Percentiles rank a stretch among this genome's conserved stretches.
phyloP scores from a whole-genome alignment of 2,797 vertebrate genomes.

The Crenuchus spilurus region DNA sequence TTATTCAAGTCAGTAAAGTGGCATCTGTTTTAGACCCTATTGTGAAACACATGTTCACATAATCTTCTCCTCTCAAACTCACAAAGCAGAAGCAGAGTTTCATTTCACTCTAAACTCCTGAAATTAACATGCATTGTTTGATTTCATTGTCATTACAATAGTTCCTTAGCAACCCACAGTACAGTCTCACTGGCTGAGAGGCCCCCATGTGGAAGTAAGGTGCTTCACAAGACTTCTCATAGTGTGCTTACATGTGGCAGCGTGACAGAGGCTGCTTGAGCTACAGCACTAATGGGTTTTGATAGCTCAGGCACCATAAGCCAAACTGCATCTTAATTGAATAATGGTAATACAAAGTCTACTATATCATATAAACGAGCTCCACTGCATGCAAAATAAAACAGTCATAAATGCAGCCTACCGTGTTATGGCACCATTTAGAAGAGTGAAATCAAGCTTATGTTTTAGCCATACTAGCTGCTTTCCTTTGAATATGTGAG shows the following conservation, averaged over 20 bases:
- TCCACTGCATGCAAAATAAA: conserved; percentile 49
- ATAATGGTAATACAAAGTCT: conserved; percentile 52
- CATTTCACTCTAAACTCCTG: conserved; percentile 35
- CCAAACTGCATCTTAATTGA: conserved; percentile 50
- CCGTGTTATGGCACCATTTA: conserved; percentile 51
- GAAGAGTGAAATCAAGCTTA: conserved; percentile 37
- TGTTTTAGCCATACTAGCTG: conserved; percentile 42
- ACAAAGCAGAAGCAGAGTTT: not conserved
- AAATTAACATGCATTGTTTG: conserved; percentile 31
- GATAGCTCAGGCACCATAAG: conserved; percentile 42
- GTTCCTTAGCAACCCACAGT: conserved; percentile 18
- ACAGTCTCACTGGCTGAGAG: conserved; percentile 17
- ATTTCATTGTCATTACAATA: conserved; percentile 23
- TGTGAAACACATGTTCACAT: not conserved
- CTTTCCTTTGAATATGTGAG: not conserved
- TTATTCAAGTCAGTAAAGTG: not conserved
- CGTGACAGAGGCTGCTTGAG: conserved; percentile 30
- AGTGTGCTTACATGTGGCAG: conserved; percentile 24
- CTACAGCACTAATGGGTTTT: conserved; percentile 38
- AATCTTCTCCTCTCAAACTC: not conserved
- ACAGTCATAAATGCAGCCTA: conserved; percentile 53
- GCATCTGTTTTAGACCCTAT: not conserved
- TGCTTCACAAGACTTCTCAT: conserved; percentile 19
- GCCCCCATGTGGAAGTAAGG: conserved; percentile 24
- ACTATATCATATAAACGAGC: conserved; percentile 51